A percentile compares a stretch with the other conserved stretches of the same genome.
phyloP scores from a whole-genome alignment of 2,888 invertebrate species.

The Scaptomyza caliginosa region DNA sequence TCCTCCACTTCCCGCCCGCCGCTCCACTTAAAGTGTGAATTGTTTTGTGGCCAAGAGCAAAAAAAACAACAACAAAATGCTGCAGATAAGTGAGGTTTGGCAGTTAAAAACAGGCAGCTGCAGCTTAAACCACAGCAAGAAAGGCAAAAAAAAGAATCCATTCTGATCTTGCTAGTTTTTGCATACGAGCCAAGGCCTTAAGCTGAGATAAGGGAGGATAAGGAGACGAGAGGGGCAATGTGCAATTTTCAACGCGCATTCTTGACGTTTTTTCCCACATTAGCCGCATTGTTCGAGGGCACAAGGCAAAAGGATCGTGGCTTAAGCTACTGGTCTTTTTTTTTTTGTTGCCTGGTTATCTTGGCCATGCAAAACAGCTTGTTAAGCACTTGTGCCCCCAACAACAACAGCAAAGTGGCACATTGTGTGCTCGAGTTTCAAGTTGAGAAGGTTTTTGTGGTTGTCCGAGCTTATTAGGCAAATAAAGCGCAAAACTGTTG shows the following conservation, averaged over 20 bases:
- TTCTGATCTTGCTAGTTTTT: constrained; percentile 56
- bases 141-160: background rate
- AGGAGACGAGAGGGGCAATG: background rate
- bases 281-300: constrained; percentile 70
- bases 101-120: constrained; percentile 12
- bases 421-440: constrained; percentile 72
- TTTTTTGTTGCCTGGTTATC: no score
- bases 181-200: constrained; percentile 54
- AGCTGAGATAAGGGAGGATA: background rate
- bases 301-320: constrained; percentile 7
- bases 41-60: constrained; percentile 75
- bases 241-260: constrained; percentile 75
- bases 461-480: constrained; percentile 67
- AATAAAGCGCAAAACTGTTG: constrained; percentile 44
- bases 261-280: constrained; percentile 83
- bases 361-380: constrained; percentile 81
- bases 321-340: constrained; percentile 67
- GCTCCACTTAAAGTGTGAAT: constrained; percentile 65
- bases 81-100: constrained; percentile 56
- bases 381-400: constrained; percentile 76
- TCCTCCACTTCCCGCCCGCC: background rate
- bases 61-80: constrained; percentile 25
- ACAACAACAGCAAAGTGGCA: constrained; percentile 37
- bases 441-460: constrained; percentile 1
- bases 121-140: constrained; percentile 3